Conservation (phyloP, 2,888 invertebrate species). For the Limnephilus marmoratus region DNA sequence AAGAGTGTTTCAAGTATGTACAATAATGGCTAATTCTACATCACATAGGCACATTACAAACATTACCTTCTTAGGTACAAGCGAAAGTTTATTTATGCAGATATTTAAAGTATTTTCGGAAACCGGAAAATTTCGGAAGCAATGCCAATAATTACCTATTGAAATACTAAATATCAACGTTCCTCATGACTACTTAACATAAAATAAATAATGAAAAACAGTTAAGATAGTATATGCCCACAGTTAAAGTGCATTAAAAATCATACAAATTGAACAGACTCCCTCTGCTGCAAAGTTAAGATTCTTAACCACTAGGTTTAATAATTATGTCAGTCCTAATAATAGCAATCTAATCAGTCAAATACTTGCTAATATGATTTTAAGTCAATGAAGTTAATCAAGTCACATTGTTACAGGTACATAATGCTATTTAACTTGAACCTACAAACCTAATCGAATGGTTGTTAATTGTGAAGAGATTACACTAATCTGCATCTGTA, state of each 20-base stretch:
- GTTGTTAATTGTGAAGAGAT: background rate
- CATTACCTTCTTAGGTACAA: too few species aligned
- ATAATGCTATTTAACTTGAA: too few species aligned
- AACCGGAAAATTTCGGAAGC: background rate
- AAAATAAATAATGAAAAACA: too few species aligned
- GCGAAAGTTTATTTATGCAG: background rate
- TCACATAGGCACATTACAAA: too few species aligned
- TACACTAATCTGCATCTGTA: background rate
- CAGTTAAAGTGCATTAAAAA: background rate
- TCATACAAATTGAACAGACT: background rate
- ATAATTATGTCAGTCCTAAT: background rate
- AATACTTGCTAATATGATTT: background rate
- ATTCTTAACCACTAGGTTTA: background rate
- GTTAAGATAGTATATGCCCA: background rate
- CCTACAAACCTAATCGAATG: background rate
- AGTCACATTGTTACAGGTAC: background rate
- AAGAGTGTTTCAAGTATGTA: too few species aligned
- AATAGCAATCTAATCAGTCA: background rate
- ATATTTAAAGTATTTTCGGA: background rate
- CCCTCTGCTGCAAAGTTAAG: background rate
- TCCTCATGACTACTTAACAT: too few species aligned
- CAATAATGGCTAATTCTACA: too few species aligned
- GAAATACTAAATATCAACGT: too few species aligned
- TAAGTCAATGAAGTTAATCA: background rate
- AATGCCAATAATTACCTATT: too few species aligned